Conservation (phyloP, 1,140 invertebrate species). For the Bombus impatiens region DNA sequence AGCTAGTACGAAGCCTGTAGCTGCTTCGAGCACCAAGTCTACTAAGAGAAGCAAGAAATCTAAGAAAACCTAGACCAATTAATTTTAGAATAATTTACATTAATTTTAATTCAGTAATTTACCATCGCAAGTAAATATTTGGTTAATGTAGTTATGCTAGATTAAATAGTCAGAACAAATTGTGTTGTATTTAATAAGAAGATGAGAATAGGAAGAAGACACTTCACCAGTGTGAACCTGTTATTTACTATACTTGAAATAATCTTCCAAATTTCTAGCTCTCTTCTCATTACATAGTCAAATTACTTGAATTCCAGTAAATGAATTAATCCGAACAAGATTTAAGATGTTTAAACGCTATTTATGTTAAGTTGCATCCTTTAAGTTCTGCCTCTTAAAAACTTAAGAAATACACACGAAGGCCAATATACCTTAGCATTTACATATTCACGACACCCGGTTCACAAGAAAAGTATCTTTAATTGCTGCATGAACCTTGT, state of each 20-base stretch:
- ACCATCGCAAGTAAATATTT: not conserved
- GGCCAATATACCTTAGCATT: not conserved
- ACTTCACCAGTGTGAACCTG: too few relatives aligned
- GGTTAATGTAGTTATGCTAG: not conserved
- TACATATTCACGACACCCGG: not conserved
- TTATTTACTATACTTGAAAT: not conserved
- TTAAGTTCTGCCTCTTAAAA: not conserved
- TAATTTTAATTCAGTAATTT: not conserved
- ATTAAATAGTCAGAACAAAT: not conserved
- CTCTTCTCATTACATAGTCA: not conserved
- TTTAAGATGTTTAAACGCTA: not conserved
- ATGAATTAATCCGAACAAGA: not conserved
- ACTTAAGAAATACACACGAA: not conserved
- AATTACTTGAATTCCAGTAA: not conserved
- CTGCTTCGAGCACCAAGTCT: not conserved
- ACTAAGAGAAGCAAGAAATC: slow-evolving; percentile 2
- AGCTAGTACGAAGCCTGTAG: not conserved
- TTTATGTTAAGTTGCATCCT: too few relatives aligned
- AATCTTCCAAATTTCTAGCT: not conserved
- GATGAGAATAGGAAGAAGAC: too few relatives aligned
- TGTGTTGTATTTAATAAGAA: too few relatives aligned
- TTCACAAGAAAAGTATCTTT: slow-evolving; percentile 9
- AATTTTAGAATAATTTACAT: too few relatives aligned
- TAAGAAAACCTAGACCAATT: slow-evolving; percentile 1
- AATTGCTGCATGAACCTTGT: slow-evolving; percentile 36